A percentile compares a stretch with the other conserved stretches of the same genome.
phyloP scores from a whole-genome alignment of 2,797 vertebrate genomes.

The Anas bahamensis region DNA sequence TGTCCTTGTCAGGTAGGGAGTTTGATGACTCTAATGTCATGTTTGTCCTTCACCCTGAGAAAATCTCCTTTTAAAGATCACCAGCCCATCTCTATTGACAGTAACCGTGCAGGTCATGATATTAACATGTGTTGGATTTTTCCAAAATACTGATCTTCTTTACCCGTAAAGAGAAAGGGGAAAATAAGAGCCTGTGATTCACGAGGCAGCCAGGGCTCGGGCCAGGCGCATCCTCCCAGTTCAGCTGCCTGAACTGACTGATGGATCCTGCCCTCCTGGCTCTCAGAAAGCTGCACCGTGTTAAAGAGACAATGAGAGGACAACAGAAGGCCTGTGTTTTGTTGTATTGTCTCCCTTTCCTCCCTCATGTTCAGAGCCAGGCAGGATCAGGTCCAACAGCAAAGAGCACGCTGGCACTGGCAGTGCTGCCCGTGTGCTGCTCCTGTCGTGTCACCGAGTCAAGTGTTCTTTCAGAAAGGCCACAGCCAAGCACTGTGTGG shows the following conservation, averaged over 20 bases:
- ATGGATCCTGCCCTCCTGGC: neutral
- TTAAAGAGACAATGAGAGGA: neutral
- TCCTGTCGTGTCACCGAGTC: neutral
- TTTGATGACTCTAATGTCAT: constrained; percentile 48
- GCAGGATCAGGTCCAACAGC: neutral
- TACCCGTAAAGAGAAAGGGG: neutral
- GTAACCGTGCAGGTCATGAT: neutral
- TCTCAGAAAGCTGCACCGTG: neutral
- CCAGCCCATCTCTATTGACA: constrained; percentile 64
- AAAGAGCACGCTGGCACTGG: neutral
- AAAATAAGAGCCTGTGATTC: neutral
- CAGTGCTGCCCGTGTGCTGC: too few species aligned
- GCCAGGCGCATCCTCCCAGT: neutral
- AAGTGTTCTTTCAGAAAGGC: neutral
- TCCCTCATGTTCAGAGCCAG: rapidly evolving
- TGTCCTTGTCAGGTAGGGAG: constrained; percentile 46
- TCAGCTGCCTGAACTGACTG: neutral
- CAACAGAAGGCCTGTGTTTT: neutral
- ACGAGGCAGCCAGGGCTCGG: neutral
- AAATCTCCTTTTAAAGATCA: constrained; percentile 71
- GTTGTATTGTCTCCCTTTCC: rapidly evolving
- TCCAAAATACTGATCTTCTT: constrained; percentile 51
- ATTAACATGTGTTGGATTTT: constrained; percentile 27
- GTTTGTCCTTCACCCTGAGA: constrained; percentile 65
- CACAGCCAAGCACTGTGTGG: neutral